A percentile compares a stretch with the other conserved stretches of the same genome.
phyloP scores from a whole-genome alignment of 2,888 invertebrate genomes.

The Epirrita christyi region DNA sequence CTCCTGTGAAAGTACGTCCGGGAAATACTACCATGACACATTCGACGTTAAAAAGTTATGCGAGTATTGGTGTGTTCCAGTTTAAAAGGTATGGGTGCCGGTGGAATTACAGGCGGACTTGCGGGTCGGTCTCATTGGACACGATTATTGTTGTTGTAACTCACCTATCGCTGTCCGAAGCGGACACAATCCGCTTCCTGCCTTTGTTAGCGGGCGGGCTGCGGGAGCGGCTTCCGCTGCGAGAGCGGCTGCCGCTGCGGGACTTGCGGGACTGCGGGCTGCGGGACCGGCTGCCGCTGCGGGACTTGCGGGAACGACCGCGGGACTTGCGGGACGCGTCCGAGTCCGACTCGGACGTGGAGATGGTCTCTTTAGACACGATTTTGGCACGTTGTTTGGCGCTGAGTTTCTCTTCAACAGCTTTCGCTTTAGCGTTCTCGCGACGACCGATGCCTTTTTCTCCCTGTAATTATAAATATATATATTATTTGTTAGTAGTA shows the following conservation, averaged over 20 bases:
- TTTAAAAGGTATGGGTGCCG: no score
- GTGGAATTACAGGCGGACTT: not conserved
- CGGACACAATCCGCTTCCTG: slow-evolving; percentile 86
- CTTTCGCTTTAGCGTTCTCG: slow-evolving; percentile 65
- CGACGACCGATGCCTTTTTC: slow-evolving; percentile 75
- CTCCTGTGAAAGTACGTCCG: no score
- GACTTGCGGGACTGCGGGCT: slow-evolving; percentile 35
- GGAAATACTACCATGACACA: no score
- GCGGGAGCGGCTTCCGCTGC: no score
- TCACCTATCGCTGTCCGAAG: slow-evolving; percentile 84
- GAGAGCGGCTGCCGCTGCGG: no score
- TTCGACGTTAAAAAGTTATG: no score
- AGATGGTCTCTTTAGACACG: slow-evolving; percentile 97
- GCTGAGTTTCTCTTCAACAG: slow-evolving; percentile 88
- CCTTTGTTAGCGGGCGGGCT: slow-evolving; percentile 76
- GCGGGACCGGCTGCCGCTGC: slow-evolving; percentile 54
- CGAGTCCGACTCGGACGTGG: slow-evolving; percentile 93
- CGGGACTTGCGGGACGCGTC: slow-evolving; percentile 74
- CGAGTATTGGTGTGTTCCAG: no score
- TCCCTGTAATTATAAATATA: slow-evolving; percentile 50
- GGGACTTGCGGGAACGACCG: slow-evolving; percentile 43
- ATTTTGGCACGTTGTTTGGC: slow-evolving; percentile 94
- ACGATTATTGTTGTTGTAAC: not conserved
- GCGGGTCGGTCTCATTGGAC: not conserved
- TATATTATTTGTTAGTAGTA: not conserved